Percentiles rank a stretch among this genome's conserved stretches.
Evolutionary conservation across 2,113 vertebrate genomes (phyloP).

Genomic region (Desmodus rotundus): DNA sequence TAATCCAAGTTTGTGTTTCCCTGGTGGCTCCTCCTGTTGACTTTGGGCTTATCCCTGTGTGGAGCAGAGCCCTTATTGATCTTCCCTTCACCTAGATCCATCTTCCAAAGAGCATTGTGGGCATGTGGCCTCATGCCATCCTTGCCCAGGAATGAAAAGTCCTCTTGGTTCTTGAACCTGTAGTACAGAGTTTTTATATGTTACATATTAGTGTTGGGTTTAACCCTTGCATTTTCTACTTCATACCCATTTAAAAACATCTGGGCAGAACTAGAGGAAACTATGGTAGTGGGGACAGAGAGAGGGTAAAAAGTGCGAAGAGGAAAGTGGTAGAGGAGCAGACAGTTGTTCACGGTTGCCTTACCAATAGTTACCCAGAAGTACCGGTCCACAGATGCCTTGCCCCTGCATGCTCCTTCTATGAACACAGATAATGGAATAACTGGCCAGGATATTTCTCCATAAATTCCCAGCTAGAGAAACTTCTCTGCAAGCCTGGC

Average conservation of each 20-base stretch:
- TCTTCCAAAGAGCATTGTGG: neutral
- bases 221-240: neutral
- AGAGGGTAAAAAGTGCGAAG: neutral
- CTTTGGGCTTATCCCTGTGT: neutral
- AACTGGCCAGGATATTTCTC: neutral
- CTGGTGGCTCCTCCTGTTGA: neutral
- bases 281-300: neutral
- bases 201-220: neutral
- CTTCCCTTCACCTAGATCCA: neutral
- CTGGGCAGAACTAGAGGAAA: neutral
- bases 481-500: neutral
- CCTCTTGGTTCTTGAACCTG: neutral
- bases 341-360: neutral
- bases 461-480: neutral
- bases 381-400: neutral
- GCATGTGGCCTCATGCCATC: neutral
- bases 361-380: neutral
- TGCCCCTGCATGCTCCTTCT: fast-evolving
- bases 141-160: neutral
- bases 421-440: fast-evolving
- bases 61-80: neutral
- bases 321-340: neutral
- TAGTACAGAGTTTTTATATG: neutral
- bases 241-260: neutral
- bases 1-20: neutral